Percentiles rank a stretch among this genome's conserved stretches.
Evolutionary conservation across 2,888 invertebrate genomes (phyloP).

Genomic region (Troilus luridus): DNA sequence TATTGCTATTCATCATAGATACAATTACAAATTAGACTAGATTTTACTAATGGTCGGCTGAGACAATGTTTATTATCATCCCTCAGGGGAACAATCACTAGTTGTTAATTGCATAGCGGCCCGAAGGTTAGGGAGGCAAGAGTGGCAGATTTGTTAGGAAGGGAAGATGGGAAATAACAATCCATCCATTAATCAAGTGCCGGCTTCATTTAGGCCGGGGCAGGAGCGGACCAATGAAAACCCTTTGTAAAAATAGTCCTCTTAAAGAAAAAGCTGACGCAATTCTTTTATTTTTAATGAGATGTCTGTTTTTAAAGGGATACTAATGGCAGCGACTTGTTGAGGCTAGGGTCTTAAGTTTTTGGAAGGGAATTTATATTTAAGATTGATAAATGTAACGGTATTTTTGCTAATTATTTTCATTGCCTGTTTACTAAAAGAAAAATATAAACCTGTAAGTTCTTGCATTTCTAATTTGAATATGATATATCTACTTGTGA

Average conservation of each 20-base stretch:
- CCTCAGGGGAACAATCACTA: background rate
- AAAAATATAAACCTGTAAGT: no score
- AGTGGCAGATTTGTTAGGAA: background rate
- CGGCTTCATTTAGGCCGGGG: background rate
- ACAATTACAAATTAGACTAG: background rate
- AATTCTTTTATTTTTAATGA: slow-evolving; percentile 2
- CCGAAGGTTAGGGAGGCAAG: background rate
- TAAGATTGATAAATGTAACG: background rate
- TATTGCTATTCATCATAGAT: background rate
- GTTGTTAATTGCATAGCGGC: background rate
- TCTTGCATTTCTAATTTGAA: no score
- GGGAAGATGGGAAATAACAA: background rate
- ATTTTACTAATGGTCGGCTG: background rate
- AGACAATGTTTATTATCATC: background rate
- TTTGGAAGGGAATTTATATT: background rate
- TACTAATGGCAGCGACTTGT: background rate
- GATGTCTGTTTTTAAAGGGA: background rate
- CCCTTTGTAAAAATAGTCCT: background rate
- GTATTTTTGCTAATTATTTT: background rate
- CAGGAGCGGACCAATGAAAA: background rate
- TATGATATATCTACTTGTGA: no score
- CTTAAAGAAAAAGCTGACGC: background rate
- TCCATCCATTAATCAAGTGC: background rate
- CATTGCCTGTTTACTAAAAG: background rate
- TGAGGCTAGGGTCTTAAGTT: background rate